These are phyloP conservation scores for Synergus umbraculus DNA, from an alignment of 2,888 invertebrate genomes.

Conservation along the genomic window DNA sequence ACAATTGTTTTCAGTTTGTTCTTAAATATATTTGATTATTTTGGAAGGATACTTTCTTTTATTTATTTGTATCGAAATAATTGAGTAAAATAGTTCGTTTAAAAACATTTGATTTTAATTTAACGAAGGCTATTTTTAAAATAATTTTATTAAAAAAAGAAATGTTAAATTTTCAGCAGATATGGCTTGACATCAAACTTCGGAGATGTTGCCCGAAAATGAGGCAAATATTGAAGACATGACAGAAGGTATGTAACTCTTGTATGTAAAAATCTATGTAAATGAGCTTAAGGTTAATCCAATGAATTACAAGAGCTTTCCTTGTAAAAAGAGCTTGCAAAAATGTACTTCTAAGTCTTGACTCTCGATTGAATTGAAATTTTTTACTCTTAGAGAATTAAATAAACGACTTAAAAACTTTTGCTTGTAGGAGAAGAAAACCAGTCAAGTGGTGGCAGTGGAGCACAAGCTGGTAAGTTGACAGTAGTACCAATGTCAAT, in stretches of 20 bases:
- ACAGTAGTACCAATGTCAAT: constrained; percentile 45
- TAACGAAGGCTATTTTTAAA: too few relatives aligned
- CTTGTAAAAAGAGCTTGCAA: constrained; percentile 16
- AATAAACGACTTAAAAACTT: constrained; percentile 44
- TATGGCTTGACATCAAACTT: constrained; percentile 60
- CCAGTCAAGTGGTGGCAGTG: constrained; percentile 67
- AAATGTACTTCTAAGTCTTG: constrained; percentile 39
- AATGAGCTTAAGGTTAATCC: constrained; percentile 34
- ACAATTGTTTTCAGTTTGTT: background rate
- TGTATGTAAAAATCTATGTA: constrained; percentile 32
- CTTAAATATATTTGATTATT: background rate
- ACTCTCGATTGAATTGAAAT: constrained; percentile 19
- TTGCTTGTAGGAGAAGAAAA: constrained; percentile 68
- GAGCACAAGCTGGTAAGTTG: constrained; percentile 70
- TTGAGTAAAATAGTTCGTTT: background rate
- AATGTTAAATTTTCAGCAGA: constrained; percentile 56
- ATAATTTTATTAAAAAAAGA: constrained; percentile 1
- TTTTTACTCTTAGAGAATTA: constrained; percentile 38
- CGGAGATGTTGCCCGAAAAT: constrained; percentile 70
- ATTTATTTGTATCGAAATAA: background rate
- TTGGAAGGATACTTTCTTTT: too few relatives aligned
- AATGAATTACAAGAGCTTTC: constrained; percentile 32
- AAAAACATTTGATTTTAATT: background rate
- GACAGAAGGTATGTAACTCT: constrained; percentile 70
- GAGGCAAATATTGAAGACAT: constrained; percentile 70